Evolutionary conservation across 2,113 vertebrate genomes (phyloP).

Genomic region (Erythrocebus patas): DNA sequence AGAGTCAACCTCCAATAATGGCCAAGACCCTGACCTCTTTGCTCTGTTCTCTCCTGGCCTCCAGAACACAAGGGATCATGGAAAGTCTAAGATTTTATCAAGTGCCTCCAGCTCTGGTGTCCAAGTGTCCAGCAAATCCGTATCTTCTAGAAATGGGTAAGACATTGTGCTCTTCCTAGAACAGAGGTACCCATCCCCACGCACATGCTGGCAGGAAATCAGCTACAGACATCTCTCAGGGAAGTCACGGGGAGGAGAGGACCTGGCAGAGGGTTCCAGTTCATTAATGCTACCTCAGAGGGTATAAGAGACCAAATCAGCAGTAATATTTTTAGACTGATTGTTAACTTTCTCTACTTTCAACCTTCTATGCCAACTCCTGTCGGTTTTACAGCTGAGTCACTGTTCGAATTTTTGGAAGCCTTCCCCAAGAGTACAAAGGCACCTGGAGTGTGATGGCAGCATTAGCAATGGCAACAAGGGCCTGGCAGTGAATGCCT

Average conservation of each 20-base stretch:
- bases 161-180: background rate
- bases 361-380: conserved; percentile 79
- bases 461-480: background rate
- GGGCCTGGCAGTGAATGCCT: background rate
- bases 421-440: conserved; percentile 19
- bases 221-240: background rate
- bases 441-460: conserved; percentile 40
- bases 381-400: conserved; percentile 80
- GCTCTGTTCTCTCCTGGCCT: background rate
- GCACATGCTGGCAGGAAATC: fast-evolving
- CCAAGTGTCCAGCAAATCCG: background rate
- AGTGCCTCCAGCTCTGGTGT: background rate
- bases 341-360: conserved; percentile 80
- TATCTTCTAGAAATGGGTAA: background rate
- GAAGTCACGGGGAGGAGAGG: background rate
- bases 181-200: conserved; percentile 27
- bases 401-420: conserved; percentile 80
- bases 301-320: conserved; percentile 79
- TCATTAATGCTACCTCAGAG: conserved; percentile 75
- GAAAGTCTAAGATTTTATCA: background rate
- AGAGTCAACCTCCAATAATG: background rate
- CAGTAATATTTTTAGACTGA: conserved; percentile 82
- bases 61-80: background rate
- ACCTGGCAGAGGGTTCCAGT: conserved; percentile 59
- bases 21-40: background rate